Evolutionary conservation across 1,140 invertebrate species (phyloP).

Genomic region (Dicyema japonicum): DNA sequence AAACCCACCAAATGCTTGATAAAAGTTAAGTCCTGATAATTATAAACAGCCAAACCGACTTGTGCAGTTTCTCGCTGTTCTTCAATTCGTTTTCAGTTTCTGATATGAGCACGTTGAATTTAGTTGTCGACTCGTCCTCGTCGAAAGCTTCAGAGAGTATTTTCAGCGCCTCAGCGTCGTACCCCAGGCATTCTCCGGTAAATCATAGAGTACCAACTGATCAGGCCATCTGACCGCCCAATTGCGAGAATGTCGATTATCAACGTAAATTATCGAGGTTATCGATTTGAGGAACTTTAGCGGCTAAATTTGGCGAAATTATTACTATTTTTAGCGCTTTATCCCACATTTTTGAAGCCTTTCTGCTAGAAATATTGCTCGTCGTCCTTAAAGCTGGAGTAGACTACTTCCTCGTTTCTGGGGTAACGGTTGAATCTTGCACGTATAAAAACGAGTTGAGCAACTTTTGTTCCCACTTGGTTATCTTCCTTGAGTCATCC

Average conservation of each 20-base stretch:
- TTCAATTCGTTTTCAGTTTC: neutral
- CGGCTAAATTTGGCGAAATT: too few species aligned
- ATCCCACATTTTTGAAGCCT: too few species aligned
- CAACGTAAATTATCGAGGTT: too few species aligned
- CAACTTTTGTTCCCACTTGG: constrained; percentile 20
- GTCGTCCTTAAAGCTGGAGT: too few species aligned
- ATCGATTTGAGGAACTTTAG: too few species aligned
- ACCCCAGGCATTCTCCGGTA: neutral
- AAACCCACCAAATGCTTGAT: too few species aligned
- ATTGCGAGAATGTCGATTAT: neutral
- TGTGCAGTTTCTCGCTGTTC: neutral
- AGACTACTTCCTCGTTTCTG: too few species aligned
- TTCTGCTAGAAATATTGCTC: too few species aligned
- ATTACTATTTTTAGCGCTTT: too few species aligned
- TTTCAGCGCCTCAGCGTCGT: neutral
- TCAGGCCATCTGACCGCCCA: neutral
- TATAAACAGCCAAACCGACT: neutral
- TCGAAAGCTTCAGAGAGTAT: neutral
- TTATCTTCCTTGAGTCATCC: constrained; percentile 12
- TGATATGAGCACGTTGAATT: neutral
- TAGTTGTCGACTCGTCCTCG: neutral
- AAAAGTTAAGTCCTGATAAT: neutral
- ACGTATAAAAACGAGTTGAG: constrained; percentile 20
- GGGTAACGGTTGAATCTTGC: too few species aligned
- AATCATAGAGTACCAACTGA: neutral